phyloP scores from a whole-genome alignment of 2,113 vertebrate species.

The Siniperca chuatsi region DNA sequence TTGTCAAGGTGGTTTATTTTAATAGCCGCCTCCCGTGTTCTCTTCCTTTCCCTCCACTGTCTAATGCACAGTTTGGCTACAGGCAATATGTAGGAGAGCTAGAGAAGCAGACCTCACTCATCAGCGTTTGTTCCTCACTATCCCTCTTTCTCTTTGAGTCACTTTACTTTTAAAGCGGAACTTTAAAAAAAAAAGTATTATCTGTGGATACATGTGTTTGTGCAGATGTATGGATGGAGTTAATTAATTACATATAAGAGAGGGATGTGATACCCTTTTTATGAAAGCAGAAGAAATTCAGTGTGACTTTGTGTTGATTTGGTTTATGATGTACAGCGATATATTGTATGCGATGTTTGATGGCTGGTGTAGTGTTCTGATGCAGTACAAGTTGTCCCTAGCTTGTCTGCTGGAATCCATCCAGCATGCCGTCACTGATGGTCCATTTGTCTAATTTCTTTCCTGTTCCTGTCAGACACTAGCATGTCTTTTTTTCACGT shows the following conservation, averaged over 20 bases:
- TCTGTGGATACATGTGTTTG: neutral
- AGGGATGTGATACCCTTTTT: neutral
- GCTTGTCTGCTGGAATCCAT: slow-evolving; percentile 57
- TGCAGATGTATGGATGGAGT: neutral
- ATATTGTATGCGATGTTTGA: slow-evolving; percentile 28
- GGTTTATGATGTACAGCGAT: slow-evolving; percentile 7
- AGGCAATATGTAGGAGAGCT: slow-evolving; percentile 64
- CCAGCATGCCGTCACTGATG: slow-evolving; percentile 50
- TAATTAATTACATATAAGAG: neutral
- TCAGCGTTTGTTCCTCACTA: slow-evolving; percentile 36
- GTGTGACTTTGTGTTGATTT: neutral
- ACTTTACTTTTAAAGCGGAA: neutral
- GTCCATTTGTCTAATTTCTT: slow-evolving; percentile 68
- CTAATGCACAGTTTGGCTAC: slow-evolving; percentile 81
- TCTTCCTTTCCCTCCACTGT: slow-evolving; percentile 32
- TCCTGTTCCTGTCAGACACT: slow-evolving; percentile 49
- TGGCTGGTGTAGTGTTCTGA: slow-evolving; percentile 40
- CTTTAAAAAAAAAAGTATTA: neutral
- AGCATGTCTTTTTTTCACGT: slow-evolving; percentile 41
- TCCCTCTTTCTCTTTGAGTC: slow-evolving; percentile 8
- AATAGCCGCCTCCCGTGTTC: slow-evolving; percentile 53
- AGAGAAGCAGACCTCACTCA: slow-evolving; percentile 39
- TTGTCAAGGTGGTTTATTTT: slow-evolving; percentile 65
- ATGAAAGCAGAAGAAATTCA: neutral
- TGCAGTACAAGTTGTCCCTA: slow-evolving; percentile 54